Base-by-base conservation (phyloP, 2,888 invertebrate species). In the Coelinius sp. region DNA sequence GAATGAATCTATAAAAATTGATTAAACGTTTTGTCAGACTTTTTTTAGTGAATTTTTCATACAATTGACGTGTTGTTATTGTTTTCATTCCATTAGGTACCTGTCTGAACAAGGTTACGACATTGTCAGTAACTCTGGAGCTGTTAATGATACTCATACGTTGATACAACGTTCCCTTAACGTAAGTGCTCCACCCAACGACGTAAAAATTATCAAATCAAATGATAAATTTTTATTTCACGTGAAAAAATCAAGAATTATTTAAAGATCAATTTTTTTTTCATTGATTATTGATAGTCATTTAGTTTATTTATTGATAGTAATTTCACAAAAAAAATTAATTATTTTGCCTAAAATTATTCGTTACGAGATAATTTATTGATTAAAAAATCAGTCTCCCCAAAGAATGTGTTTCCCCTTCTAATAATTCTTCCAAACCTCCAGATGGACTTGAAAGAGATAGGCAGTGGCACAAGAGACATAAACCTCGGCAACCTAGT, bases 361-460 rank as follows among this genome's bases (percentile, higher is more conserved):
- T n/a, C n/a, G n/a, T n/a, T n/a, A n/a, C n/a, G n/a, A n/a, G n/a
- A n/a, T n/a, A n/a, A n/a, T n/a, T n/a, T n/a, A n/a, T n/a, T n/a
- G n/a, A n/a, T n/a, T n/a, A n/a, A n/a, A n/a, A n/a, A n/a, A n/a
- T 14, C 17, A 44, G 0, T 44, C 1, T 4, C n/a, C 5, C n/a
- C 46, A 73, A 27, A 25, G 20, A 25, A 65, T n/a, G 14, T 66
- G 38, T 27, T 6, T 17, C 41, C 10, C 27, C 44, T 74, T 63
- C 0, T 68, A 71, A n/a, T n/a, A n/a, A n/a, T n/a, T 41, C 44
- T 70, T 70, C 65, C 63, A 46, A 68, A 82, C 90, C 91, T 76
- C n/a, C 86, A 94, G 93, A 89, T 90, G 81, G 97, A 97, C 89
- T 90, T 96, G 75, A 92, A 93, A 83, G 95, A 96, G 83, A 93